Base-by-base conservation (phyloP, 2,888 invertebrate genomes). In the Choreutis nemorana region DNA sequence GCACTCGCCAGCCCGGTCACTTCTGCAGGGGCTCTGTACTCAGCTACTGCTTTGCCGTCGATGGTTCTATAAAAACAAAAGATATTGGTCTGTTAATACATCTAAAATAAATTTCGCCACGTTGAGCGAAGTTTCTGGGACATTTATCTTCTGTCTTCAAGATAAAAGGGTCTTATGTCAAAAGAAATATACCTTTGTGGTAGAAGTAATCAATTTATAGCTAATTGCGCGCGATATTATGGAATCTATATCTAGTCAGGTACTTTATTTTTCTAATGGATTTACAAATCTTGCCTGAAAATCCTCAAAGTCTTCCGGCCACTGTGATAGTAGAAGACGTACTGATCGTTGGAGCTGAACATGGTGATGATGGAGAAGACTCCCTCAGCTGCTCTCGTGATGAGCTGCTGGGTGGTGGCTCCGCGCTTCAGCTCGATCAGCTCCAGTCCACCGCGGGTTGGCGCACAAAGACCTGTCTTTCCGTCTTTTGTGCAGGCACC, bases 321-420 rank as follows among this genome's bases (percentile, higher is more conserved):
- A 42, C 95, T 93, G 58, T 98, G 97, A 53, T 98, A 98, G 57
- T 98, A 98, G 28, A 97, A 84, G 2, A 97, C 97, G 49, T 98
- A 97, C 49, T 94, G 89, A 46, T 97, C 95, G 2, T 90, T 94
- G 39, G 91, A 89, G 33, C 94, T 97, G 63, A 98, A 98, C 79
- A 91, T 87, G 34, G 94, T 93, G 40, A 95, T 94, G 11, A 97
- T 94, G 2, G 93, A 94, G 63, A 97, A 97, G 0, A 98, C 97
- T 0, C 98, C 98, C 62, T 98, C 97, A 1, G 97, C 97, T 0
- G 97, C 90, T 58, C 92, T 87, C 4, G 94, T 94, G 39, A 98
- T 97, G 40, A 95, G 90, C 0, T 91, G 95, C 59, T 90, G 90
- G 0, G 94, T 87, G 0, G 91, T 90, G 26, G 88, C 85, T 0